Evolutionary conservation across 53 echinoderm and acorn worm species (phyloP), one percentile per base, ranked within the genome.

Genomic region (Luidia sarsii): DNA sequence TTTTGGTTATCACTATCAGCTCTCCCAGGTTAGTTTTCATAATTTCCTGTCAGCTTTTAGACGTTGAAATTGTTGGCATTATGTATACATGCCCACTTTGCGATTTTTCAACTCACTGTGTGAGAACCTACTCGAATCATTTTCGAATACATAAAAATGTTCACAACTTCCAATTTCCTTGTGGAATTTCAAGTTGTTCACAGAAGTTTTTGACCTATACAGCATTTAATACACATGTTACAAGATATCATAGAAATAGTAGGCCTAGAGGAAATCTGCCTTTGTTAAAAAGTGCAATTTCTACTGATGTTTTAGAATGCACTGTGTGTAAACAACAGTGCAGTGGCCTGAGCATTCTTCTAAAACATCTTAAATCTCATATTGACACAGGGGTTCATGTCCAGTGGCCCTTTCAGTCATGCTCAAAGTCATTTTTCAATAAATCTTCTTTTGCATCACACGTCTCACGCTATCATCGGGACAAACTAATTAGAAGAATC

Each of bases 81-180:
- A 57, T 57, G 57, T 57, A 20, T 23, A 57, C 11, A 11, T 57
- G 57, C 25, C 57, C 19, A 18, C 37, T 64, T 48, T 48, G 80
- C 65, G 19, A 27, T 1, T 45, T 61, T 10, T 64, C 80, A 32
- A 68, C 68, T 16, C 18, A 29, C 50, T 48, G 48, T 65, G 28
- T 64, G 19, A 80, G 50, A 36, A 35, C 30, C 16, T 80, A 65
- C 65, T 29, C 65, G 18, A 65, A 45, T 16, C 81, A 70, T 57
- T 45, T 48, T 35, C 19, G 70, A 48, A 10, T 56, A 21, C 87
- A 82, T 60, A 70, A 38, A 48, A 70, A 70, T 52, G 71, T 70
- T 34, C 81, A 68, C 25, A 69, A 80, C 79, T 81, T 72, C 16
- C 25, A 64, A 59, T 81, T 87, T 50, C 81, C 87, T n/a, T 87